Base-by-base conservation (phyloP, 2,888 invertebrate genomes). In the Apamea sordens region DNA sequence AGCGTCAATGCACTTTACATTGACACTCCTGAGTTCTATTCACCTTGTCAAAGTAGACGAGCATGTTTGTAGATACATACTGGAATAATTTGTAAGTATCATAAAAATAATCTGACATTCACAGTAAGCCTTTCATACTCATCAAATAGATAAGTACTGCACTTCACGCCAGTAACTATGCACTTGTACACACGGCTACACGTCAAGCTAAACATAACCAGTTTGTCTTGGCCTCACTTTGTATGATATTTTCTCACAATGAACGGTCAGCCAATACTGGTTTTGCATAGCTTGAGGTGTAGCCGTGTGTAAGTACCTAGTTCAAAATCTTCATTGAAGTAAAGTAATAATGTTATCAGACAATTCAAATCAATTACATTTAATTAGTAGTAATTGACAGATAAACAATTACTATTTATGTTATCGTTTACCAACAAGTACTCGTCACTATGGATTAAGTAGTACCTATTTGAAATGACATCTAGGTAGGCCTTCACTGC, bases 381-480 rank as follows among this genome's bases (percentile, higher is more conserved):
- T 73, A 72, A 79, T 74, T 80, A 74, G 8, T 13, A 28, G 61
- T 28, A 61, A 65, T 70, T 73, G 41, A 61, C 7, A 41, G 61
- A 71, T 61, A 71, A 71, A 61, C n/a, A 61, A 56, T 36, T 28
- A 70, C 24, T 41, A 71, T 61, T 41, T n/a, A 61, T 41, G 11
- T 71, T 85, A 80, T 75, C 80, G 24, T 0, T 78, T 64, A 65
- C 21, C n/a, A 13, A 69, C 72, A 74, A 85, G 76, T 75, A 32
- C 36, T 65, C n/a, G 11, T 74, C 71, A 47, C 21, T 32, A 47
- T 21, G n/a, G 36, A 56, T 59, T 50, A 63, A 50, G n/a, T 36
- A 53, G 70, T 36, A 11, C 3, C 13, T 56, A n/a, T 4, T 69
- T 63, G 28, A 18, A 11, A 47, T 76, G 53, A 74, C 56, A 65